Evolutionary conservation across 2,888 invertebrate genomes (phyloP), one percentile per base, ranked within the genome.

Genomic region (Parnassius smintheus): DNA sequence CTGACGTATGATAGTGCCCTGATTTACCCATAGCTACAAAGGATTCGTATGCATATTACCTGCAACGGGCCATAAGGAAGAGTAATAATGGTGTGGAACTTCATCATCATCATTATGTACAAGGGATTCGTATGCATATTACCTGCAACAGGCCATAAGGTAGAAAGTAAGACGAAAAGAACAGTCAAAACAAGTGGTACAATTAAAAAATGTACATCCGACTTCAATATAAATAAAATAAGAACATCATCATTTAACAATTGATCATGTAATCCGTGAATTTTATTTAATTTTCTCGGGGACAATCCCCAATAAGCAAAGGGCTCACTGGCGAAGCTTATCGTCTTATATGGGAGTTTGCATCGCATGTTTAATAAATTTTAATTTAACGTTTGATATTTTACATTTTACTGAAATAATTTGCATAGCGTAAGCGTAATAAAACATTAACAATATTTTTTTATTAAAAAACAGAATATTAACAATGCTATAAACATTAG

Each of bases 91-190:
- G 18, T 22, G 55, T 45, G 22, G 35, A 35, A 35, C 7, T 7
- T 35, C 7, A 7, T 35, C 25, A 2, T 2, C n/a, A 45, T 45
- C 12, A 45, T 18, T 22, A 55, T 55, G 18, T 55, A 45, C 18
- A 55, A 44, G 18, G 55, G 44, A 55, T 44, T 55, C 55, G 55
- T 55, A 45, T 22, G 3, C 10, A 49, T 11, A 44, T 44, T 44
- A 44, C 9, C 9, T 46, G 2, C 50, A 13, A n/a, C 8, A 44
- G 42, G 18, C 42, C 44, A 54, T 42, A 9, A 44, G 44, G 42
- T 44, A n/a, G n/a, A 44, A 9, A 54, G 2, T 1, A 52, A 52
- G 12, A 52, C 51, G 25, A 46, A 46, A 45, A 45, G 3, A 25
- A 25, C 25, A 4, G 25, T 25, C 7, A 25, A 25, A 25, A 25